phyloP scores from a whole-genome alignment of 2,888 invertebrate genomes.

The Trissolcus brochymenae region DNA sequence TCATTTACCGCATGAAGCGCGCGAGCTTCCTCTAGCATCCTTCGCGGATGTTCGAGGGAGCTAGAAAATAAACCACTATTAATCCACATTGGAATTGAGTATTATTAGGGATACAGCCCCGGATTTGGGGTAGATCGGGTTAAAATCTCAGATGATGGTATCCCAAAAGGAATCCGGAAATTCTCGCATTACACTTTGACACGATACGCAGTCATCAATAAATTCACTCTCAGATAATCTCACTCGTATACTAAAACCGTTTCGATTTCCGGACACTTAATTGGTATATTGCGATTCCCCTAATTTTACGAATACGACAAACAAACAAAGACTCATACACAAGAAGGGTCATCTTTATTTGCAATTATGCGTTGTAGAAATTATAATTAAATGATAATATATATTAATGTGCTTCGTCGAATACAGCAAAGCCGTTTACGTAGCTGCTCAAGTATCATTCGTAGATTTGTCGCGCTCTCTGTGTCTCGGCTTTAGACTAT shows the following conservation, averaged over 20 bases:
- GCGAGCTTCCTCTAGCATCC: conserved; percentile 58
- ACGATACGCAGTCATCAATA: conserved; percentile 17
- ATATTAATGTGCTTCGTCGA: conserved; percentile 32
- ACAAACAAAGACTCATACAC: conserved; percentile 11
- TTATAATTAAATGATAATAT: conserved; percentile 35
- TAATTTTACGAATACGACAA: conserved; percentile 18
- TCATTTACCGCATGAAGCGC: conserved; percentile 46
- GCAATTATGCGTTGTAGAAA: conserved; percentile 29
- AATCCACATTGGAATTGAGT: conserved; percentile 77
- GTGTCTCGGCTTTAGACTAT: conserved; percentile 65
- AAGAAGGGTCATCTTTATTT: conserved; percentile 16
- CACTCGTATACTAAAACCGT: conserved; percentile 26
- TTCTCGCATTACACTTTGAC: conserved; percentile 59
- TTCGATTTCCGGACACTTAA: conserved; percentile 36
- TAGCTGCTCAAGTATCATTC: conserved; percentile 37
- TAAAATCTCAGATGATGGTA: conserved; percentile 73
- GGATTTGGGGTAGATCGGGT: conserved; percentile 74
- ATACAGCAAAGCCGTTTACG: conserved; percentile 27
- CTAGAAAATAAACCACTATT: conserved; percentile 74
- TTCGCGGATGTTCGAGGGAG: conserved; percentile 56
- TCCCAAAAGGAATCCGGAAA: conserved; percentile 71
- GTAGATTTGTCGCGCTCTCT: conserved; percentile 47
- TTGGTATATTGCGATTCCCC: conserved; percentile 33
- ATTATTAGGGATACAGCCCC: conserved; percentile 74
- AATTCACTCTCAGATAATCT: conserved; percentile 17